Conservation (phyloP, 2,797 vertebrate species). For the Botia kubotai region DNA sequence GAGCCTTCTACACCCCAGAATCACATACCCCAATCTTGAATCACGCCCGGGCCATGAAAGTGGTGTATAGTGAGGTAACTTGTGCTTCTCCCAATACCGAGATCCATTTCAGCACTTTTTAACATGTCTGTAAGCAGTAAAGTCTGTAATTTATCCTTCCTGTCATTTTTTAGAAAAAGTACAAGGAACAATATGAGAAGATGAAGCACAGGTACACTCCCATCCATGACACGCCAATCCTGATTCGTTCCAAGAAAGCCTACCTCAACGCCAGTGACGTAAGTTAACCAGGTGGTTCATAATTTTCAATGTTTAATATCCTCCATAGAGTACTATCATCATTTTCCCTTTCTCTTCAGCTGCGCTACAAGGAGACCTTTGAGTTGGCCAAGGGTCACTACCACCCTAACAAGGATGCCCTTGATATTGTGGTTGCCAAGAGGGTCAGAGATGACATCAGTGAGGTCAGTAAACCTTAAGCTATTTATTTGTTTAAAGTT, state of each 20-base stretch:
- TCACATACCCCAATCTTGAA: slow-evolving; percentile 81
- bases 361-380: slow-evolving; percentile 98
- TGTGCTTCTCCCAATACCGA: not conserved
- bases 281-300: slow-evolving; percentile 65
- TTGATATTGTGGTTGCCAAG: slow-evolving; percentile 91
- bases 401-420: slow-evolving; percentile 91
- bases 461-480: slow-evolving; percentile 77
- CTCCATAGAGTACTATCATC: not conserved
- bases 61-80: slow-evolving; percentile 90
- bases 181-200: slow-evolving; percentile 95
- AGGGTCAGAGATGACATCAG: slow-evolving; percentile 97
- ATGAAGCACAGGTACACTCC: slow-evolving; percentile 95
- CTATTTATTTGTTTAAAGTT: slow-evolving; percentile 2
- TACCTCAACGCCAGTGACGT: slow-evolving; percentile 97
- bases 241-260: slow-evolving; percentile 92
- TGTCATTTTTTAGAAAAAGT: slow-evolving; percentile 85
- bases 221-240: slow-evolving; percentile 88
- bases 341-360: slow-evolving; percentile 70
- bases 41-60: slow-evolving; percentile 88
- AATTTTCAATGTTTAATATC: not conserved
- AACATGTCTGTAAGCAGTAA: not conserved
- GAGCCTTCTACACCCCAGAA: slow-evolving; percentile 88
- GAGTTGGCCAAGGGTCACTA: slow-evolving; percentile 92
- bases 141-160: not conserved
- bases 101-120: not conserved